phyloP scores from a whole-genome alignment of 30 jellyfish, hydroid and myxozoan genomes.

The Hydractinia symbiolongicarpus region DNA sequence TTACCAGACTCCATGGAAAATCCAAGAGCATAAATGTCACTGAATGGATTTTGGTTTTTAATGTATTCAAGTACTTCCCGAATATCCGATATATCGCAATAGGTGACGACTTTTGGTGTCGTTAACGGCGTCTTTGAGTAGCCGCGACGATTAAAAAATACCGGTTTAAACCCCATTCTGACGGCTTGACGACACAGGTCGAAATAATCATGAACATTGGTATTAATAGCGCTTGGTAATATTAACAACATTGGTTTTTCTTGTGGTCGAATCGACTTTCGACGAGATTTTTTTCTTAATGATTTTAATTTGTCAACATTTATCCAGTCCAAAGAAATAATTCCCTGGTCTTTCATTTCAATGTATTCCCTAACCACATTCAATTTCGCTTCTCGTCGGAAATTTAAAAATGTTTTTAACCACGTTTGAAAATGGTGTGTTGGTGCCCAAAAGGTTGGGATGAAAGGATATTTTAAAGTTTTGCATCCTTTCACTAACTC shows the following conservation, averaged over 20 bases:
- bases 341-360: slow-evolving; percentile 31
- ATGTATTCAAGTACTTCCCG: slow-evolving; percentile 16
- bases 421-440: slow-evolving; percentile 46
- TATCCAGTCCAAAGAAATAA: slow-evolving; percentile 26
- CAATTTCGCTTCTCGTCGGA: slow-evolving; percentile 2
- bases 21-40: slow-evolving; percentile 22
- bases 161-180: slow-evolving; percentile 20
- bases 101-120: slow-evolving; percentile 6
- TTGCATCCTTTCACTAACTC: not conserved
- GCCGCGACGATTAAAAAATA: slow-evolving; percentile 31
- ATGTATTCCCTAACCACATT: slow-evolving; percentile 7
- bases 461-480: slow-evolving; percentile 35
- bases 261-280: not conserved
- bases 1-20: slow-evolving; percentile 33
- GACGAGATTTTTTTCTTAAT: not conserved
- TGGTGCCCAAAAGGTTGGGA: slow-evolving; percentile 85
- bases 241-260: slow-evolving; percentile 22
- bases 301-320: not conserved
- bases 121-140: slow-evolving; percentile 25
- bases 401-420: slow-evolving; percentile 16
- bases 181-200: slow-evolving; percentile 17
- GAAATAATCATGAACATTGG: slow-evolving; percentile 15
- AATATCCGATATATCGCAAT: slow-evolving; percentile 17
- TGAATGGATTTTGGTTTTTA: slow-evolving; percentile 17
- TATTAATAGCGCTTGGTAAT: slow-evolving; percentile 29